phyloP scores from a whole-genome alignment of 2,888 invertebrate genomes.

The Chrysopilus asiliformis region DNA sequence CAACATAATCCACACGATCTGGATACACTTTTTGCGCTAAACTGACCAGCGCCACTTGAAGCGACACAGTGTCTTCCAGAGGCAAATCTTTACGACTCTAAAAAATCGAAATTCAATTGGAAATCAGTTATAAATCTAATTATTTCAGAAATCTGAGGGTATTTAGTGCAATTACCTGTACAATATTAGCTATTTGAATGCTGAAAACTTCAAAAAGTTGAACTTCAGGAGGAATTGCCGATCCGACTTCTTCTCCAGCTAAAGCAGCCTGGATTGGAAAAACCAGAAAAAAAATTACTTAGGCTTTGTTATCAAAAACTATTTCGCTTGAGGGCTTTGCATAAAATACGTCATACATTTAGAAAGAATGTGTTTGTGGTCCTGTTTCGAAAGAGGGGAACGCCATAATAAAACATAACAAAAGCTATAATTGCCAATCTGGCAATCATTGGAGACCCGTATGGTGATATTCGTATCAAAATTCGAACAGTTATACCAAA shows the following conservation, averaged over 20 bases:
- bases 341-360: too few species aligned
- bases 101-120: constrained; percentile 23
- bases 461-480: too few species aligned
- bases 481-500: too few species aligned
- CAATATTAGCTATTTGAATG: constrained; percentile 90
- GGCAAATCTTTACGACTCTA: constrained; percentile 89
- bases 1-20: constrained; percentile 85
- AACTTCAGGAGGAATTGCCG: constrained; percentile 68
- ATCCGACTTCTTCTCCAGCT: constrained; percentile 38
- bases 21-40: constrained; percentile 95
- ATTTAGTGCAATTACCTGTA: constrained; percentile 47
- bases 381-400: too few species aligned
- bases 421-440: too few species aligned
- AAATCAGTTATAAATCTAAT: background rate
- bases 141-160: background rate
- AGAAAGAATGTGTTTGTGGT: too few species aligned
- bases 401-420: too few species aligned
- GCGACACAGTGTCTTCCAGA: constrained; percentile 85
- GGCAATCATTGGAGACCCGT: too few species aligned
- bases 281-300: too few species aligned
- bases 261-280: constrained; percentile 6
- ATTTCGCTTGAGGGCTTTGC: too few species aligned
- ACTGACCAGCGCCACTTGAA: constrained; percentile 89
- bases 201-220: constrained; percentile 97
- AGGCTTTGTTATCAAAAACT: too few species aligned